Percentiles rank a stretch among this genome's conserved stretches.
phyloP scores from a whole-genome alignment of 2,888 invertebrate genomes.

The Cheilosia vulpina region DNA sequence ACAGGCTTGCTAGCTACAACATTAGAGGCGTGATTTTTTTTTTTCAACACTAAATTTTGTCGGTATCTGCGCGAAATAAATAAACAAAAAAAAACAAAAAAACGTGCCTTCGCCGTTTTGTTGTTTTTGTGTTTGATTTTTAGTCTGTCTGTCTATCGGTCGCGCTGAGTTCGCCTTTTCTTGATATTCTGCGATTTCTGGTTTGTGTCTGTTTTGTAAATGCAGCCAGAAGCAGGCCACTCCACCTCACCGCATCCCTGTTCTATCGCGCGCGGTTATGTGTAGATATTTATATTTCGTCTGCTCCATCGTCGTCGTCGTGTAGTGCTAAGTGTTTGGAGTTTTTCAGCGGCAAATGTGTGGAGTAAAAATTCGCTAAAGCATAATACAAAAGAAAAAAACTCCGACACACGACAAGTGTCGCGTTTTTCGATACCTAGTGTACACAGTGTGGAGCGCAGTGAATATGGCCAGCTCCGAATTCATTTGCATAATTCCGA shows the following conservation, averaged over 20 bases:
- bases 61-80: conserved; percentile 50
- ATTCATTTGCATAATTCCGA: conserved; percentile 71
- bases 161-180: conserved; percentile 51
- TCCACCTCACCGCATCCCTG: conserved; percentile 12
- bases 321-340: conserved; percentile 57
- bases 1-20: conserved; percentile 1
- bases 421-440: conserved; percentile 40
- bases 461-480: conserved; percentile 61
- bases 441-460: conserved; percentile 13
- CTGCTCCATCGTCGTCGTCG: conserved; percentile 8
- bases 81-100: no score
- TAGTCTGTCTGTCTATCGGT: conserved; percentile 45
- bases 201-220: conserved; percentile 63
- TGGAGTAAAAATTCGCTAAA: conserved; percentile 46
- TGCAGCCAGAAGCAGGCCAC: conserved; percentile 37
- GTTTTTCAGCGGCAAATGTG: conserved; percentile 43
- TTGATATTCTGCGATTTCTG: conserved; percentile 62
- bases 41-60: conserved; percentile 2
- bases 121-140: conserved; percentile 29
- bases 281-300: conserved; percentile 40
- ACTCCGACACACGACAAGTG: conserved; percentile 65
- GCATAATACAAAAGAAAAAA: conserved; percentile 60
- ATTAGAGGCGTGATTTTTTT: conserved; percentile 13
- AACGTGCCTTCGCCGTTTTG: conserved; percentile 44
- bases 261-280: conserved; percentile 22